Evolutionary conservation across 2,113 vertebrate species (phyloP), one percentile per base, ranked within the genome.

Genomic region (Brachypodius melanocephalos): DNA sequence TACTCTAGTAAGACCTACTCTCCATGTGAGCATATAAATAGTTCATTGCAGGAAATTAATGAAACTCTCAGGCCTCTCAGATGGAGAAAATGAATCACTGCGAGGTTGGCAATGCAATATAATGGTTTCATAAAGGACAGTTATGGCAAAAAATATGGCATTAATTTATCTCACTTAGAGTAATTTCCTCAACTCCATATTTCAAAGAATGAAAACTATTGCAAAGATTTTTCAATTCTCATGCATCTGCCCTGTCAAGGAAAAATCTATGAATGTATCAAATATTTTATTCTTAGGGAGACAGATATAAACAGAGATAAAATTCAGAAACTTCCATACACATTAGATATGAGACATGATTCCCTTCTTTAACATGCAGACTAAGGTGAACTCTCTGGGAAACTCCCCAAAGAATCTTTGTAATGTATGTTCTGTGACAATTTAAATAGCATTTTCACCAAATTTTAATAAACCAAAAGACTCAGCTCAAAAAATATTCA

Each of bases 151-250:
- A 96, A 77, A 82, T 57, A 67, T 57, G 42, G 4, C 81, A 93
- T 93, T 79, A 89, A 68, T 96, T 95, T 95, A 79, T 92, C 58
- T 91, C 74, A 88, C 32, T 93, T 93, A 81, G 15, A 86, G 58
- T 73, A 91, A 91, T 90, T 93, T 95, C 49, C n/a, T 2, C 42
- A 76, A 43, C 32, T 88, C 63, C 43, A 32, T 79, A 88, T 79
- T 89, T 95, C 77, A 85, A 85, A 79, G 42, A 92, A 93, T 31
- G 29, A 87, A 93, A 93, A 89, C 34, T 85, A 45, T 54, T 76
- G 32, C 10, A 69, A 87, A 93, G 42, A 76, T 24, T 89, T 77
- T 88, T 46, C 62, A 85, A 92, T 76, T 87, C 62, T 62, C 5
- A 8, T 93, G 52, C 5, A 4, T 61, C n/a, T 96, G 14, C 16